Evolutionary conservation across 2,797 vertebrate genomes (phyloP), one percentile per base, ranked within the genome.

Genomic region (Pipistrellus kuhlii): DNA sequence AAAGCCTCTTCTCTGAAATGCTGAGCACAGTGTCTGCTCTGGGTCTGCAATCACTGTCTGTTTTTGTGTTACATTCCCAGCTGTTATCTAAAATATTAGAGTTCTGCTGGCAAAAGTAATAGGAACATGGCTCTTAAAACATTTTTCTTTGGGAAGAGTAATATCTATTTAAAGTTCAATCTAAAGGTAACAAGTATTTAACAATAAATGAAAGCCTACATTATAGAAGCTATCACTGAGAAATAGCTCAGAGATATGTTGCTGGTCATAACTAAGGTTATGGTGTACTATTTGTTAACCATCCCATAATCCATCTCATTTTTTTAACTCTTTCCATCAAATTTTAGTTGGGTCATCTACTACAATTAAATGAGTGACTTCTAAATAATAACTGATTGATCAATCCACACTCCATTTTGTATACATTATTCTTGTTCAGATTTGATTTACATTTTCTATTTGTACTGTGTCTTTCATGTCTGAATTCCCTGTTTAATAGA

Each of bases 1-100:
- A 62, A 92, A 81, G 35, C 18, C 20, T 84, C 46, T 41, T 72
- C 38, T 80, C 25, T 71, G 35, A 95, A 88, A 76, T 89, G 3
- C 20, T 41, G 15, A 64, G 10, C 7, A 41, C 15, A 62, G 6
- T 64, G 32, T 62, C 80, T 94, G 62, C 20, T 32, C 68, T 30
- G 41, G 57, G 51, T 89, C 64, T 68, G 21, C 38, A 88, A n/a
- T 59, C 15, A 30, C 44, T 75, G 8, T 53, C 38, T 92, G 6
- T 71, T 85, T 86, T 44, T 55, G 12, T 69, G 12, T 59, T 91
- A 59, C 20, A 76, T 38, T 64, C 41, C 8, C n/a, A 41, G 38
- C 30, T 51, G 1, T 41, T 85, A 69, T 46, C 51, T 71, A 81
- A 94, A 94, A 85, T 75, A 15, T 17, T 88, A 44, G 46, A 48